Percentiles rank a stretch among this genome's conserved stretches.
phyloP scores from a whole-genome alignment of 2,888 invertebrate genomes.

The Eilema depressum region DNA sequence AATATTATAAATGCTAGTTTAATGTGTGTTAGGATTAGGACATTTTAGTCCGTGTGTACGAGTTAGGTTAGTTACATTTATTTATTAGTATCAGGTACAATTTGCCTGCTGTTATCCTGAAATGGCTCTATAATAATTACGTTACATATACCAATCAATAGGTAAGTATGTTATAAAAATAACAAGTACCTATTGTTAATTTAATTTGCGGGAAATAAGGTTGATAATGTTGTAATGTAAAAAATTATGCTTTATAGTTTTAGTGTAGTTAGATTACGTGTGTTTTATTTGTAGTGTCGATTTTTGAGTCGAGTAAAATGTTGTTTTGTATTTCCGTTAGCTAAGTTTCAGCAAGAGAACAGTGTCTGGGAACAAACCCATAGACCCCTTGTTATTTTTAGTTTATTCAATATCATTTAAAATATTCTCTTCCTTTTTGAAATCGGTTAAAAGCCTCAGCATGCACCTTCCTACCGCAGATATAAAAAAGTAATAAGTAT shows the following conservation, averaged over 20 bases:
- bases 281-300: no score
- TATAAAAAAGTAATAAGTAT: background rate
- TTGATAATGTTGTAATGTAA: no score
- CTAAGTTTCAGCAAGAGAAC: background rate
- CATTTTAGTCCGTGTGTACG: background rate
- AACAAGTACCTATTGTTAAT: background rate
- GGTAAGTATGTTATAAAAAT: background rate
- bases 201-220: background rate
- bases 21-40: no score
- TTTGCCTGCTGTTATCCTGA: background rate
- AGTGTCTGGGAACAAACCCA: no score
- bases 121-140: background rate
- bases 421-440: no score
- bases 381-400: no score
- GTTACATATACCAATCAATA: background rate
- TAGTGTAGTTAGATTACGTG: no score
- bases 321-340: background rate
- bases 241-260: background rate
- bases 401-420: background rate
- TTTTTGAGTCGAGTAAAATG: background rate
- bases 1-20: no score
- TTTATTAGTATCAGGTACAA: background rate
- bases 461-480: background rate
- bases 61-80: background rate
- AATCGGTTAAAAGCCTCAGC: background rate